Evolutionary conservation across 2,113 vertebrate genomes (phyloP), one percentile per base, ranked within the genome.

Genomic region (Anolis sagrei): DNA sequence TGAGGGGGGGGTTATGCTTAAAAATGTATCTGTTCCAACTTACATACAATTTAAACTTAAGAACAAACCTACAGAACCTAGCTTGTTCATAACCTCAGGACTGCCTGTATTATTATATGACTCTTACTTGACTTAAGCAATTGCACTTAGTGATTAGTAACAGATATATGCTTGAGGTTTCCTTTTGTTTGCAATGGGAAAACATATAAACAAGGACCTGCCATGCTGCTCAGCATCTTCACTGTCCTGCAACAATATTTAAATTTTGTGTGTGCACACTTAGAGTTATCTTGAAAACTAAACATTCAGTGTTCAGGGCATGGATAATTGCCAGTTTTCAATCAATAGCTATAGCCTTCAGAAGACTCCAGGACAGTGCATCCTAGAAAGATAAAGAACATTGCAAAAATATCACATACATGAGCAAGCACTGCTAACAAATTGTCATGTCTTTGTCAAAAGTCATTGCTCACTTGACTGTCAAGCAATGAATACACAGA

Each of bases 341-440:
- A 95, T 95, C 93, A 96, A 86, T 81, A 93, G 72, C 48, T 84
- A 90, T 89, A 90, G 80, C 86, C 92, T 88, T 93, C 84, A 91
- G 93, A 95, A 90, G 36, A 87, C 21, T 93, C 29, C 18, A 91
- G 82, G 79, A 93, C 54, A 29, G 88, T 89, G 89, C 88, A 88
- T 76, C 13, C 54, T 58, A 58, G 54, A 58, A 58, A 13, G 54
- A 58, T 58, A 58, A 0, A 29, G 90, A n/a, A 54, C 86, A 93
- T 95, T 93, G 78, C 88, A 72, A 88, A 94, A 77, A 90, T 88
- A 68, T 92, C 92, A 92, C 80, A 93, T 88, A 93, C 76, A 84
- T 81, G 87, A 91, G 79, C 88, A 93, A 88, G 87, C 92, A 93
- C 1, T 89, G 86, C 89, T 94, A 93, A 96, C 83, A 92, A 91